Evolutionary conservation across 2,888 invertebrate genomes (phyloP), one percentile per base, ranked within the genome.

Genomic region (Tenthredo amoena): DNA sequence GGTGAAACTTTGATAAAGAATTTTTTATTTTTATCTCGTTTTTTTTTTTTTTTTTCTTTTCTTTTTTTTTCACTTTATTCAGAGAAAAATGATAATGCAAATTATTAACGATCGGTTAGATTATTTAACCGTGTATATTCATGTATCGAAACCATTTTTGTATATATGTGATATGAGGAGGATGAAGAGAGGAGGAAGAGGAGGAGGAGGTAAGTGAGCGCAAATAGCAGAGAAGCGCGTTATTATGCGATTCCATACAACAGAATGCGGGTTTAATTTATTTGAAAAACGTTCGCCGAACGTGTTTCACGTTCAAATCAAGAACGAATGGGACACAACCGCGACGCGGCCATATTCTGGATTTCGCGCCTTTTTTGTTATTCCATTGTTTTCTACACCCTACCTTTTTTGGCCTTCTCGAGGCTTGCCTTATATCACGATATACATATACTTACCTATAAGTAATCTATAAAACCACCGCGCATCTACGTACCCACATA

Each of bases 281-380:
- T 92, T 93, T 93, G 90, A 90, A 88, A 91, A 89, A 90, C 92
- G 92, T 92, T 89, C 92, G 88, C 87, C 89, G 92, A 91, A 93
- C 93, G 93, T 93, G 93, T 89, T 90, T 89, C 90, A 85, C 68
- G 84, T 84, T 82, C 81, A 72, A 84, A 71, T 68, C 84, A 81
- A 76, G 83, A 55, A 86, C 82, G 87, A 81, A 79, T 82, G 77
- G 81, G 79, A 84, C 72, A 84, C 86, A 72, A 84, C 55, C 31
- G 86, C 86, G 55, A 55, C 55, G 86, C 86, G 86, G 79, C 89
- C 87, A 87, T 89, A 90, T 90, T 90, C 90, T 90, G 90, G 88
- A 89, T 90, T 91, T 91, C 91, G 90, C 90, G 89, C 90, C 91
- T 90, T 90, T 90, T 90, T 90, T 89, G 90, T 88, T 88, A 86